Conservation (phyloP, 2,797 vertebrate species). For the Vespertilio murinus region DNA sequence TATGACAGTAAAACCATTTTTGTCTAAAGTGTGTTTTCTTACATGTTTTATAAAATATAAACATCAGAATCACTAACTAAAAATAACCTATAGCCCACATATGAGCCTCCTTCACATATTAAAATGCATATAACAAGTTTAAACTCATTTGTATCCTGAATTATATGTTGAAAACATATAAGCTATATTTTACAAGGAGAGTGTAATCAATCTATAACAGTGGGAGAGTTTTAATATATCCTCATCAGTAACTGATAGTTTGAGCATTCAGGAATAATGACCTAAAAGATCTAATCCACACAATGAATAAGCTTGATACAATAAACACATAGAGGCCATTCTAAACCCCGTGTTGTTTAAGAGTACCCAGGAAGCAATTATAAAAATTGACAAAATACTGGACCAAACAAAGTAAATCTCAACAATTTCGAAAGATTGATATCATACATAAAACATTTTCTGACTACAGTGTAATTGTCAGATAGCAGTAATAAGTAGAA, state of each 20-base stretch:
- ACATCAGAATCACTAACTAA: not conserved
- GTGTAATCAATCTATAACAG: not conserved
- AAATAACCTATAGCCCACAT: not conserved
- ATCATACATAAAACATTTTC: not conserved
- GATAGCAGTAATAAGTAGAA: not conserved
- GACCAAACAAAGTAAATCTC: not conserved
- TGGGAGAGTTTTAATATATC: not conserved
- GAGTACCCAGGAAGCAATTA: not conserved
- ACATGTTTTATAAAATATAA: slow-evolving; percentile 22
- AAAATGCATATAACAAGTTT: not conserved
- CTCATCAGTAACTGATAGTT: not conserved
- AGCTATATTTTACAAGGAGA: not conserved
- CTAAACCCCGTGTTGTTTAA: not conserved
- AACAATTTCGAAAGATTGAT: not conserved
- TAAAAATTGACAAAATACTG: not conserved
- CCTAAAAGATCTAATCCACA: not conserved
- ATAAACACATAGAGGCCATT: not conserved
- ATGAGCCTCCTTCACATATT: not conserved
- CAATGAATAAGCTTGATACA: not conserved
- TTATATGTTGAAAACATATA: not conserved
- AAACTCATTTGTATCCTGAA: not conserved
- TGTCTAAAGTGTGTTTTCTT: not conserved
- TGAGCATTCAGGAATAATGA: not conserved
- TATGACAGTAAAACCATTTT: not conserved
- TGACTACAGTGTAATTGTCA: not conserved